Base-by-base conservation (phyloP, 2,113 vertebrate genomes). In the Hippocampus abdominalis region DNA sequence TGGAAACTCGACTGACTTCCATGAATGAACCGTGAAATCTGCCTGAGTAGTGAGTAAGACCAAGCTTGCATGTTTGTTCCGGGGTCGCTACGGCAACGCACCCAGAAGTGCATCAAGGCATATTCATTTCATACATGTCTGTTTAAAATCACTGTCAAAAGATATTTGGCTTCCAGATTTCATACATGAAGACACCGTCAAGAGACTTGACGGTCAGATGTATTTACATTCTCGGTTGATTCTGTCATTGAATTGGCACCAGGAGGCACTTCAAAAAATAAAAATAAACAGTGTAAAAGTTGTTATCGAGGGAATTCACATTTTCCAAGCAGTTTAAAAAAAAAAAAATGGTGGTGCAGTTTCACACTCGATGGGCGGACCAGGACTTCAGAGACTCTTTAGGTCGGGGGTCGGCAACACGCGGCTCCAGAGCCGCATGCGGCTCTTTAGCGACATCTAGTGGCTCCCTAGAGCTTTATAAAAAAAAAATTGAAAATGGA, bases 121-220 rank as follows among this genome's bases (percentile, higher is more conserved):
- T 73, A 73, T 83, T 86, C 64, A 74, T 83, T 83, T 76, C 74
- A 71, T 65, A 46, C 66, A 69, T 0, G 25, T 49, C 84, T 87
- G 87, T 68, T 88, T 85, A 78, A 74, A 76, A 82, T 90, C 83
- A 77, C 16, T 46, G 74, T 78, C 81, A 71, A 65, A 80, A 36
- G 42, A 64, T 59, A 56, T 76, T 83, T 86, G 74, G 69, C 68
- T 67, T 39, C 49, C 39, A 13, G 13, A 48, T 44, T 21, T 53
- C 53, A 71, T 65, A 69, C 8, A 15, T 60, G 49, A 68, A 75
- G 57, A 16, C 16, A 63, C 51, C n/a, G 44, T 61, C 27, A 44
- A 27, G 16, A 53, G 60, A 66, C 18, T 67, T 42, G 10, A 64
- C 39, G 20, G 62, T 40, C 62, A 44, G 21, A 23, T 82, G 70